Evolutionary conservation across 2,888 invertebrate species (phyloP).

Genomic region (Elmis aenea): DNA sequence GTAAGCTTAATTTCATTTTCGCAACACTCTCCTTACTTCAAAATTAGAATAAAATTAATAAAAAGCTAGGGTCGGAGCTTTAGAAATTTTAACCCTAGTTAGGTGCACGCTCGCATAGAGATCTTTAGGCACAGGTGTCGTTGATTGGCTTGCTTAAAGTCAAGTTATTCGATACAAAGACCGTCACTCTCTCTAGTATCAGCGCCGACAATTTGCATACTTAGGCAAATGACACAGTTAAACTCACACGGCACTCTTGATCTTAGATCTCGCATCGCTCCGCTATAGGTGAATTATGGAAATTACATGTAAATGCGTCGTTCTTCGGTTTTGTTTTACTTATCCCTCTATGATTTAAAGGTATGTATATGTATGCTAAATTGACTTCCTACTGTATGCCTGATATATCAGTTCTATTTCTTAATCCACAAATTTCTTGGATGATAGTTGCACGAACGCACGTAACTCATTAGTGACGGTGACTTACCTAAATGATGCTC

Average conservation of each 20-base stretch:
- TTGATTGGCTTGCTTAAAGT: slow-evolving; percentile 32
- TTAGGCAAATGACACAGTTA: slow-evolving; percentile 30
- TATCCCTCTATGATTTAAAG: too few species aligned
- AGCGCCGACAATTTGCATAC: slow-evolving; percentile 33
- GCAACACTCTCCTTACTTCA: slow-evolving; percentile 4
- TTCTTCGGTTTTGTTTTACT: too few species aligned
- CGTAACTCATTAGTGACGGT: too few species aligned
- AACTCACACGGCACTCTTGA: slow-evolving; percentile 22
- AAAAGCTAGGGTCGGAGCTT: slow-evolving; percentile 24
- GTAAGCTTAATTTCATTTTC: slow-evolving; percentile 4
- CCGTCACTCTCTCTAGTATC: slow-evolving; percentile 26
- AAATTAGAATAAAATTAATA: slow-evolving; percentile 35
- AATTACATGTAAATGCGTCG: slow-evolving; percentile 11
- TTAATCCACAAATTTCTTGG: too few species aligned
- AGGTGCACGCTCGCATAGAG: slow-evolving; percentile 24
- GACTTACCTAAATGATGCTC: too few species aligned
- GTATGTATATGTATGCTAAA: too few species aligned
- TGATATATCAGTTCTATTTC: too few species aligned
- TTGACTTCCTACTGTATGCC: too few species aligned
- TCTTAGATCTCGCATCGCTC: slow-evolving; percentile 15
- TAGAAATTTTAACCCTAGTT: slow-evolving; percentile 27
- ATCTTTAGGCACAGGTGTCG: slow-evolving; percentile 35
- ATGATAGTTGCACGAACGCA: too few species aligned
- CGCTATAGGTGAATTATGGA: slow-evolving; percentile 12
- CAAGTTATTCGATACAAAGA: slow-evolving; percentile 29